Conservation (phyloP, 2,888 invertebrate genomes). For the Zygaena filipendulae region DNA sequence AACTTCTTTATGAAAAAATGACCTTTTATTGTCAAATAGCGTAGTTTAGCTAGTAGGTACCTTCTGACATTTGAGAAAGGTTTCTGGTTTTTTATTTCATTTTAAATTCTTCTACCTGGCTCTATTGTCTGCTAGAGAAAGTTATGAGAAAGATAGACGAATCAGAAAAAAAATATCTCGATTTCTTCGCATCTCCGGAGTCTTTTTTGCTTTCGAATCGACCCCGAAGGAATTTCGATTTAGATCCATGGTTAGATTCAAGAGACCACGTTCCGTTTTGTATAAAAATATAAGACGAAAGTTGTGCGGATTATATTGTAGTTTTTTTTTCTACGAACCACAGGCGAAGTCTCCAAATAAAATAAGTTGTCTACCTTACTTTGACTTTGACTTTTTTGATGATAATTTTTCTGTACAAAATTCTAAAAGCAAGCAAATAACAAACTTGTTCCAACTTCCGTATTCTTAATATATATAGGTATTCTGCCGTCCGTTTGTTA, state of each 20-base stretch:
- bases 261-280: constrained; percentile 30
- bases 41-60: constrained; percentile 22
- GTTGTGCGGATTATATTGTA: no score
- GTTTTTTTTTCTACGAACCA: constrained; percentile 35
- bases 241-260: constrained; percentile 47
- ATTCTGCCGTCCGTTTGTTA: no score
- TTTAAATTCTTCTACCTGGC: constrained; percentile 48
- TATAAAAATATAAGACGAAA: constrained; percentile 30
- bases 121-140: constrained; percentile 52
- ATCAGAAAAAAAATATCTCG: constrained; percentile 37
- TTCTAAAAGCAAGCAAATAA: no score
- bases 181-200: constrained; percentile 43
- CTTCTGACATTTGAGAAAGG: no score
- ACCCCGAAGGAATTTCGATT: constrained; percentile 49
- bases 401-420: no score
- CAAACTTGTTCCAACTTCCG: no score
- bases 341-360: no score
- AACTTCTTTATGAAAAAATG: constrained; percentile 31
- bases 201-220: constrained; percentile 30
- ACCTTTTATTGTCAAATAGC: no score
- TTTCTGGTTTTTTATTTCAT: no score
- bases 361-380: no score
- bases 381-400: no score
- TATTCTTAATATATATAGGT: no score
- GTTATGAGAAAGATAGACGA: constrained; percentile 62